These are phyloP conservation scores for Halcyon badia DNA, from an alignment of 2,797 vertebrate species.

Conservation along the genomic window DNA sequence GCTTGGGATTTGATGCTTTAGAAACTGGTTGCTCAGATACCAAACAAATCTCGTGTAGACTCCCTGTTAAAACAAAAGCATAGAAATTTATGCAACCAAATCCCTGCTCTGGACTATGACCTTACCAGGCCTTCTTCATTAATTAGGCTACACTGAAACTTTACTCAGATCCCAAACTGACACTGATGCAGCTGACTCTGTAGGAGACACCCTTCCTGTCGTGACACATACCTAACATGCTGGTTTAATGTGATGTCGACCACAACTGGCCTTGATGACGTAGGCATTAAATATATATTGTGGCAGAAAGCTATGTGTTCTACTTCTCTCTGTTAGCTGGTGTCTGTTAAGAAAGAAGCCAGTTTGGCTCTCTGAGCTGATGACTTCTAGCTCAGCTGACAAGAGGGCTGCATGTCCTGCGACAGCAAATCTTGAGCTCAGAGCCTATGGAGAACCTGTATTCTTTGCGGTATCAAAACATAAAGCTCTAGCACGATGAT, in stretches of 20 bases:
- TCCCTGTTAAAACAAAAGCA: constrained; percentile 49
- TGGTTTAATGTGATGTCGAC: background rate
- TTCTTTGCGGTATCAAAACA: background rate
- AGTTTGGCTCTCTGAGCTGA: rapidly evolving
- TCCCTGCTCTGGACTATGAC: constrained; percentile 13
- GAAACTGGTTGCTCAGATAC: constrained; percentile 76
- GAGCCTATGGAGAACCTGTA: background rate
- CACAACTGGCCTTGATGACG: background rate
- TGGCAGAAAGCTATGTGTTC: background rate
- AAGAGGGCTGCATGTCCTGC: background rate
- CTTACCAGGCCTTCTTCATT: background rate
- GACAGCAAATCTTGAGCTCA: background rate
- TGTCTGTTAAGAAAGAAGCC: background rate
- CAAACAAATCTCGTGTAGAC: constrained; percentile 52
- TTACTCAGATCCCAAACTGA: background rate
- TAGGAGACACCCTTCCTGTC: background rate
- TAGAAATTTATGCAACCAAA: constrained; percentile 5
- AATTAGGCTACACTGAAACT: background rate
- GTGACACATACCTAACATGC: background rate
- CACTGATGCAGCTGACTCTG: background rate
- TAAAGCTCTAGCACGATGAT: background rate
- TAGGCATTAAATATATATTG: background rate
- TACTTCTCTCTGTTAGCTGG: background rate
- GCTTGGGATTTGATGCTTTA: constrained; percentile 62
- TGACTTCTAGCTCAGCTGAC: background rate